Evolutionary conservation across 92 coral and sea anemone genomes (phyloP).

Genomic region (Epizoanthus rinbou): DNA sequence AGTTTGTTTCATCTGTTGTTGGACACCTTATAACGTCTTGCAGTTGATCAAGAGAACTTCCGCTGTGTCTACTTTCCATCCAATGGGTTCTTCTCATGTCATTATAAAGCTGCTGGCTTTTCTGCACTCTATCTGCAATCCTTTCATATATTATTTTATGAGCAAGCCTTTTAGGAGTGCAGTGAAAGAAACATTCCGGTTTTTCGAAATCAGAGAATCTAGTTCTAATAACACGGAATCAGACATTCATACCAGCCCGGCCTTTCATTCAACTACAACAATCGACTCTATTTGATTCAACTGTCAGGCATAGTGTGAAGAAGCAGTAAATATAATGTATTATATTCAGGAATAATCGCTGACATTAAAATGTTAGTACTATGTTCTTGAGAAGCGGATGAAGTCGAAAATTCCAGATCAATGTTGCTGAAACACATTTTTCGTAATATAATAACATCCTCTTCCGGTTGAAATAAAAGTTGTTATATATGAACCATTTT

Average conservation of each 20-base stretch:
- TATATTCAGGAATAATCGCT: too few relatives aligned
- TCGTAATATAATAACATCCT: too few relatives aligned
- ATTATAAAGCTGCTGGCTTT: conserved; percentile 62
- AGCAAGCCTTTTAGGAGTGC: conserved; percentile 75
- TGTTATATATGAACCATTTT: too few relatives aligned
- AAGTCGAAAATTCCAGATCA: too few relatives aligned
- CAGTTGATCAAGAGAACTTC: conserved; percentile 61
- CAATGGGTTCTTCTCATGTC: conserved; percentile 52
- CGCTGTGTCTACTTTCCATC: conserved; percentile 37
- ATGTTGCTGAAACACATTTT: too few relatives aligned
- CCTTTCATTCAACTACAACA: background rate
- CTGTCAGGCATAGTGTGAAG: too few relatives aligned
- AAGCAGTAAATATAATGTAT: too few relatives aligned
- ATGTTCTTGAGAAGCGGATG: too few relatives aligned
- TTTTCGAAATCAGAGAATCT: background rate
- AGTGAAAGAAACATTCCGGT: conserved; percentile 48
- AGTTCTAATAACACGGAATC: background rate
- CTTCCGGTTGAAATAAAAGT: too few relatives aligned
- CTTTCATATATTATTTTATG: conserved; percentile 62
- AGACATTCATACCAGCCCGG: background rate
- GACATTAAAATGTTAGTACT: too few relatives aligned
- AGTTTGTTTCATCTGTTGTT: conserved; percentile 54
- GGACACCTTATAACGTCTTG: conserved; percentile 68
- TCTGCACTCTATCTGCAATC: conserved; percentile 65
- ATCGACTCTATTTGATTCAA: background rate